Base-by-base conservation (phyloP, 2,888 invertebrate species). In the Andrena praecox region DNA sequence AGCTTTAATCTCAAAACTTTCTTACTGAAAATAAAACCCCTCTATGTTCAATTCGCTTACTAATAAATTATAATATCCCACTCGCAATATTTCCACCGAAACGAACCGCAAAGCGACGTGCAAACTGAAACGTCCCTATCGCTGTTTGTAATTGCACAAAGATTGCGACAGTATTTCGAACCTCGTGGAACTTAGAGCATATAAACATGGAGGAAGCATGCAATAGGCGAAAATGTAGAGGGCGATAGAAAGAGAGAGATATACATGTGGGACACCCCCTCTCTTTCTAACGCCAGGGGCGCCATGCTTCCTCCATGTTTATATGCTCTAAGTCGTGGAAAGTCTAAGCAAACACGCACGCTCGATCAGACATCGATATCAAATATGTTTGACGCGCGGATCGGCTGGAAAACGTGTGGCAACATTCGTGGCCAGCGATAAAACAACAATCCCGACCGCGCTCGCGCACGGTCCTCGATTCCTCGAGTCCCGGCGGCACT, bases 391-490 rank as follows among this genome's bases (percentile, higher is more conserved):
- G 31, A n/a, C 64, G 56, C 52, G 54, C 12, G 71, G 54, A 77
- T 60, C 67, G n/a, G 42, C 63, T 75, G 27, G 69, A 59, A 70
- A 42, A 63, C 70, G 69, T 75, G 76, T 80, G 80, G 77, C 71
- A 77, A 84, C 64, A 63, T 80, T 70, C 75, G 63, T 48, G 68
- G 60, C 24, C 59, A 8, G 29, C 59, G 72, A 84, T 78, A 77
- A 85, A 87, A 54, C 66, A 70, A 77, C 83, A 31, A 79, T 54
- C 78, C 52, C 66, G 50, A 27, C 59, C 42, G 31, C 59, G 77
- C 72, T 63, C 60, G 62, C 70, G 70, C 79, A 74, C 63, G 68
- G 35, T 48, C 24, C 35, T 48, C 71, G 76, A 74, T 85, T 52
- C 66, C 35, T 48, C 68, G 76, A 74, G 82, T 52, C 66, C 64